Percentiles rank a stretch among this genome's conserved stretches.
phyloP scores from a whole-genome alignment of 2,797 vertebrate genomes.

The Gymnothorax reevesii region DNA sequence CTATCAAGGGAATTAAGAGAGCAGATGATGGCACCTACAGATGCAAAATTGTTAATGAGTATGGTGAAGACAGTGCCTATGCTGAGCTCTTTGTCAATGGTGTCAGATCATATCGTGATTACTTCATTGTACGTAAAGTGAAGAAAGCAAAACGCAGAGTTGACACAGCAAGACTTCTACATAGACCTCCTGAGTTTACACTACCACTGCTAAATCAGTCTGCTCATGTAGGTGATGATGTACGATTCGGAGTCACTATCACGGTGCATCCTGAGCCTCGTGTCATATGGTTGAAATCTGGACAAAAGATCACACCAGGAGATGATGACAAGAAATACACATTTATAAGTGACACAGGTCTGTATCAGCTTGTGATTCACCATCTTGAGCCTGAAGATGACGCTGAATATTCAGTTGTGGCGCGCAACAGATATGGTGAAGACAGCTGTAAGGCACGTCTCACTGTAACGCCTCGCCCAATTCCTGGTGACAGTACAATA shows the following conservation, averaged over 20 bases:
- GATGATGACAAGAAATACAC: slow-evolving; percentile 92
- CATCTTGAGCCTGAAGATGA: slow-evolving; percentile 83
- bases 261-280: slow-evolving; percentile 98
- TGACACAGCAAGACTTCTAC: slow-evolving; percentile 90
- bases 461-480: slow-evolving; percentile 85
- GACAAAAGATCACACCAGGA: slow-evolving; percentile 92
- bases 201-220: slow-evolving; percentile 90
- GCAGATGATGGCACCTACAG: slow-evolving; percentile 95
- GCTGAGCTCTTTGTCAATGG: slow-evolving; percentile 89
- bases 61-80: slow-evolving; percentile 94
- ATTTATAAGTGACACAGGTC: slow-evolving; percentile 91
- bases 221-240: slow-evolving; percentile 87
- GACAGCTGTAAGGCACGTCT: slow-evolving; percentile 97
- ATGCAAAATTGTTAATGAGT: slow-evolving; percentile 95
- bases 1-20: slow-evolving; percentile 84
- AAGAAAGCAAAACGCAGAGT: slow-evolving; percentile 92
- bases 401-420: slow-evolving; percentile 92
- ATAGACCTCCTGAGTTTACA: slow-evolving; percentile 97
- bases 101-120: slow-evolving; percentile 86
- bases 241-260: slow-evolving; percentile 94
- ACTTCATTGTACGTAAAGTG: slow-evolving; percentile 85
- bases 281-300: slow-evolving; percentile 93
- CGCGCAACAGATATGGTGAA: slow-evolving; percentile 92
- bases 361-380: slow-evolving; percentile 91
- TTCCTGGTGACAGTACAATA: slow-evolving; percentile 87